Evolutionary conservation across 2,888 invertebrate species (phyloP).

Genomic region (Lottia gigantea): DNA sequence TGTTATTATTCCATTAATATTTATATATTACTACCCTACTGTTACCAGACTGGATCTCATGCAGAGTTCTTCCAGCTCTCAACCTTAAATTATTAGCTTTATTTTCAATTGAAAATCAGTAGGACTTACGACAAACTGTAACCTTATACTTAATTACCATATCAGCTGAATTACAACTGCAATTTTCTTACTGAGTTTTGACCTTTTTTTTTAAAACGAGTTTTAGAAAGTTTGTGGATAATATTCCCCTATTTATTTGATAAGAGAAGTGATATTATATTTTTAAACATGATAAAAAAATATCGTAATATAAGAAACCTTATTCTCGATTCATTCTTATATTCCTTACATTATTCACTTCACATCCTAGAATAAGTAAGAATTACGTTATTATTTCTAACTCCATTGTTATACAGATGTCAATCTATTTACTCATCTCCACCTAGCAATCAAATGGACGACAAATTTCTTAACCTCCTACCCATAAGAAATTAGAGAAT

Average conservation of each 20-base stretch:
- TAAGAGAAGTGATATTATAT: too few species aligned
- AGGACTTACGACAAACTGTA: not conserved
- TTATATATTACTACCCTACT: not conserved
- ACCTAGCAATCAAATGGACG: not conserved
- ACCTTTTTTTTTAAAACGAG: not conserved
- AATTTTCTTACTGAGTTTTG: not conserved
- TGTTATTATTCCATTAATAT: not conserved
- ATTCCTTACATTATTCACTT: too few species aligned
- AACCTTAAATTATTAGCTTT: not conserved
- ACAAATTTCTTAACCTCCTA: slow-evolving; percentile 6
- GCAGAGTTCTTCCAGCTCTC: not conserved
- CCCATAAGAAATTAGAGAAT: not conserved
- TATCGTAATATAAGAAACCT: too few species aligned
- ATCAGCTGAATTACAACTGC: not conserved
- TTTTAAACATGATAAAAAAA: too few species aligned
- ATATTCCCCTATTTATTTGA: too few species aligned
- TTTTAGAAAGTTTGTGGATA: too few species aligned
- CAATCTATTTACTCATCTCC: not conserved
- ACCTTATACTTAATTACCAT: not conserved
- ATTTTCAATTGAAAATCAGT: not conserved
- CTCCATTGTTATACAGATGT: not conserved
- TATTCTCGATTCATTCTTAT: too few species aligned
- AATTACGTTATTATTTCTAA: too few species aligned
- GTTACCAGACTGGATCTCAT: not conserved
- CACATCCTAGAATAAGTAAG: too few species aligned